Evolutionary conservation across 2,888 invertebrate species (phyloP), one percentile per base, ranked within the genome.

Genomic region (Idaea straminata): DNA sequence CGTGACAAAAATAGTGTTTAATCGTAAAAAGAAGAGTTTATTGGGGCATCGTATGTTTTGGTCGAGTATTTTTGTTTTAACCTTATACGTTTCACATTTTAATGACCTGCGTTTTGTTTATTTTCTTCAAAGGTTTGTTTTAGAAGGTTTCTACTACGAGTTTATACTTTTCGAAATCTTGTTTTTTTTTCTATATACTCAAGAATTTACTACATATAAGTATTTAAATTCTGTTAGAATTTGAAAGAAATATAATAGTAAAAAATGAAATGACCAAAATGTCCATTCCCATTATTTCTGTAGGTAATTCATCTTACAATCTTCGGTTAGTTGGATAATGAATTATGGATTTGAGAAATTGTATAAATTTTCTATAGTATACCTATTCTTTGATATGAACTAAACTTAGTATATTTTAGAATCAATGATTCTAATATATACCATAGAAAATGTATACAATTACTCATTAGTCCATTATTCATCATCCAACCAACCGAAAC

Each of bases 1-100:
- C 65, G 58, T 34, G 65, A 60, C 74, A 71, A 69, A 72, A 76
- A 74, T 75, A 75, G 75, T 66, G 60, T 16, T 65, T 70, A 69
- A 71, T 65, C 70, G 74, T 78, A 77, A 78, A 79, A 78, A 77
- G 68, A 70, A 66, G 62, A 70, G 76, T 79, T 78, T 77, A 78
- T 77, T 79, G 69, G 74, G 76, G 70, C 77, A 75, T 64, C 70
- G 67, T 73, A 69, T 71, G 72, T 68, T 68, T 72, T 63, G 67
- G 68, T 65, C 65, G 62, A 64, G 66, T 71, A 69, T 70, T 66
- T 69, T 10, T 47, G 47, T 47, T 47, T 47, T 47, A 47, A 47
- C 47, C 47, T 47, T 47, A 47, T 47, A 47, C 47, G 47, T 47
- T 47, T 47, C 10, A 47, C 47, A 47, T 47, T 47, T 47, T 47